Percentiles rank a stretch among this genome's conserved stretches.
These are phyloP conservation scores for Heterochromis multidens DNA, from an alignment of 2,113 vertebrate genomes.

Conservation along the genomic window DNA sequence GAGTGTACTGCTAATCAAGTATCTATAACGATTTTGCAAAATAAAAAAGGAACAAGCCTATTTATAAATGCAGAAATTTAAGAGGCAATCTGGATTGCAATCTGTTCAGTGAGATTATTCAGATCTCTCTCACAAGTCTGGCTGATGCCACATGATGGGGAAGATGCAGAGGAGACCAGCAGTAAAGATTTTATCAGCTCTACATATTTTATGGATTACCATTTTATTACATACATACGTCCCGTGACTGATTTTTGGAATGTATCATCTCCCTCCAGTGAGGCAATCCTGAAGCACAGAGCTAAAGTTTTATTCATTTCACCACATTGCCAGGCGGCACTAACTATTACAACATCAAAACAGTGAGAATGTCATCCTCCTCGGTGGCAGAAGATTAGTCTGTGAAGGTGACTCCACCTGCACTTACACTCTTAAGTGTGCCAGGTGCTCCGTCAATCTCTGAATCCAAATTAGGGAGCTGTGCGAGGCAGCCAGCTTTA, in stretches of 20 bases:
- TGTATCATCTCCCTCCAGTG: background rate
- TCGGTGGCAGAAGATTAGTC: conserved; percentile 45
- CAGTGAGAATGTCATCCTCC: background rate
- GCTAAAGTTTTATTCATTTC: background rate
- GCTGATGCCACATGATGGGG: conserved; percentile 1
- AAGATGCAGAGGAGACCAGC: background rate
- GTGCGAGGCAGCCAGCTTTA: conserved; percentile 12
- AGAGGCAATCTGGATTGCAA: conserved; percentile 70
- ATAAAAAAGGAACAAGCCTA: conserved; percentile 43
- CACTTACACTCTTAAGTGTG: conserved; percentile 63
- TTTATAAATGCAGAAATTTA: conserved; percentile 66
- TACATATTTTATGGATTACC: background rate
- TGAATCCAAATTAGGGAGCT: conserved; percentile 49
- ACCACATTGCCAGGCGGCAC: background rate
- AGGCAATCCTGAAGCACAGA: background rate
- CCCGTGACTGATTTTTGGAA: background rate
- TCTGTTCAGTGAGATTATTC: conserved; percentile 68
- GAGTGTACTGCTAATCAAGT: conserved; percentile 8
- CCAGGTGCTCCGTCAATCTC: conserved; percentile 54
- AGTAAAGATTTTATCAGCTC: conserved; percentile 2
- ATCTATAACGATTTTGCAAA: conserved; percentile 41
- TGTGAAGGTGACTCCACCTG: conserved; percentile 75
- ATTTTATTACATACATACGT: background rate
- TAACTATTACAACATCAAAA: conserved; percentile 18
- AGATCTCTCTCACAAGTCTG: conserved; percentile 38